Evolutionary conservation across 2,888 invertebrate genomes (phyloP), one percentile per base, ranked within the genome.

Genomic region (Drosophila phalerata): DNA sequence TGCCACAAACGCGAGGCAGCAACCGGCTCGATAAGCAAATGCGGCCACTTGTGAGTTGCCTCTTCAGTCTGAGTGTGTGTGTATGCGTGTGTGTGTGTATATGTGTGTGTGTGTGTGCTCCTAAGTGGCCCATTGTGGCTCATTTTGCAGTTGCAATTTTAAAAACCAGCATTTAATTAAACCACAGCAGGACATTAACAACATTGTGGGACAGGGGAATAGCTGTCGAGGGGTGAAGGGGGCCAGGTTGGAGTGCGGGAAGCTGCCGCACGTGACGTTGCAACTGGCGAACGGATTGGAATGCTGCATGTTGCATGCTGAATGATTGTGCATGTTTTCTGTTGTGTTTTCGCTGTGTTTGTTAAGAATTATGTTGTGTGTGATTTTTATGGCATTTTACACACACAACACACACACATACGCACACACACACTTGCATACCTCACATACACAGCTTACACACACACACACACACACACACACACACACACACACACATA

Each of bases 121-220:
- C 45, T 80, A 82, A 86, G 83, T 84, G 84, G 89, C 87, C 89
- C 85, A 84, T 88, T 84, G 84, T 88, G 84, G 89, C 81, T 84
- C 87, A 86, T 84, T 84, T 84, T 84, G 84, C 85, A 88, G 79
- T 73, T 78, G 87, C 87, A 88, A 88, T 84, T 88, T 84, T 79
- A 84, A 77, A 81, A 84, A 81, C 71, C 85, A 86, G 81, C 84
- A 88, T 84, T 84, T 84, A 88, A 84, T 84, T 84, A 84, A 84
- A 86, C 68, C 69, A 71, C 80, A 73, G 81, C 67, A 66, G 69
- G 79, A 57, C 52, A 75, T 45, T 43, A 42, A 13, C 19, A 32
- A 15, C 40, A 5, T 34, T 49, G 13, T 22, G 19, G 32, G 13
- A 32, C 19, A 19, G 49, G 9, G 32, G 11, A 5, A 6, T 10